Percentiles rank a stretch among this genome's conserved stretches.
These are phyloP conservation scores for Centropus bengalensis DNA, from an alignment of 2,113 vertebrate species.

Conservation along the genomic window DNA sequence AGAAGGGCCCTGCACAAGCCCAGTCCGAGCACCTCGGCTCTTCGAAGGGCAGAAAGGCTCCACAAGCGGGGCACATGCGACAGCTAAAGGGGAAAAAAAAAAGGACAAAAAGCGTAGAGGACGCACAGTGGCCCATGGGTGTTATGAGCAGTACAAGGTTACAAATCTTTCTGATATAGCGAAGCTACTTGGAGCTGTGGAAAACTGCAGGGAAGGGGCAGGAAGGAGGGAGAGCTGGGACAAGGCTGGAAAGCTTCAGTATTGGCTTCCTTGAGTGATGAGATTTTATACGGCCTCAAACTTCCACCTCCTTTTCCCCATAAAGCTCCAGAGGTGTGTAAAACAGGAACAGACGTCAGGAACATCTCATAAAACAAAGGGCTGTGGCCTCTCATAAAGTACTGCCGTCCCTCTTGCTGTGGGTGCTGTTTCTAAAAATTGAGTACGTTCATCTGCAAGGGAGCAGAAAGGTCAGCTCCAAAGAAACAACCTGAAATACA, in stretches of 20 bases:
- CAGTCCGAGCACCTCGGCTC: rapidly evolving
- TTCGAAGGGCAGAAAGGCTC: rapidly evolving
- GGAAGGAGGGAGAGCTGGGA: not conserved
- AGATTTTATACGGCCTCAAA: not conserved
- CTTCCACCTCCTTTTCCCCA: not conserved
- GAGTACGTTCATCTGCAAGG: not conserved
- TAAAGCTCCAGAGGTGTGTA: not conserved
- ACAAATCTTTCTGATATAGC: not conserved
- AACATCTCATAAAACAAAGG: not conserved
- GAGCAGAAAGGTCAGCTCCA: not conserved
- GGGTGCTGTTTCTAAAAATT: not conserved
- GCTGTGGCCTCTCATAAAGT: not conserved
- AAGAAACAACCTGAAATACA: not conserved
- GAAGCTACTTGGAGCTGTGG: not conserved
- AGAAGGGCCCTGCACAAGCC: rapidly evolving
- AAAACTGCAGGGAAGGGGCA: not conserved
- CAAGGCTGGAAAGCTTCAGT: not conserved
- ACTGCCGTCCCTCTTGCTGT: no score
- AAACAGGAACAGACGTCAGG: not conserved
- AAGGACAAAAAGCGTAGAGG: no score
- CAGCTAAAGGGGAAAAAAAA: no score
- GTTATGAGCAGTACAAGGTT: rapidly evolving
- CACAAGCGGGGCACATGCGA: not conserved
- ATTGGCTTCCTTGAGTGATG: not conserved
- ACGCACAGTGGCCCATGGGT: no score